Conservation (phyloP, 2,888 invertebrate species). For the Lepeophtheirus nordmannii region DNA sequence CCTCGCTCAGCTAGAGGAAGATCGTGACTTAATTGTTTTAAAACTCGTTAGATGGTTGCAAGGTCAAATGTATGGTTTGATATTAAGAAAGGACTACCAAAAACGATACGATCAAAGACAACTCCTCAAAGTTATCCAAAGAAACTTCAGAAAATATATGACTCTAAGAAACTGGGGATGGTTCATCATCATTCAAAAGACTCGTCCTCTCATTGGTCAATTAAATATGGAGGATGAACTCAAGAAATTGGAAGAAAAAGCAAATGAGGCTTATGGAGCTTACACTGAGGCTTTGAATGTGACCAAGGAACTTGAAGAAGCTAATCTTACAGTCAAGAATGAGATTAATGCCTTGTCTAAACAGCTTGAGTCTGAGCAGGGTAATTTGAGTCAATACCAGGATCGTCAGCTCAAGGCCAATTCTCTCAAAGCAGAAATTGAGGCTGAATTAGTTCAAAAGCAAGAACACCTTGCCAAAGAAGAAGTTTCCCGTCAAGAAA, state of each 20-base stretch:
- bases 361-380: conserved; percentile 83
- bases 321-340: conserved; percentile 76
- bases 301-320: conserved; percentile 51
- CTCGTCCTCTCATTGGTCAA: conserved; percentile 25
- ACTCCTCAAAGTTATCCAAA: conserved; percentile 82
- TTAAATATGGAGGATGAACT: conserved; percentile 26
- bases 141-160: conserved; percentile 98
- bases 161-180: conserved; percentile 98
- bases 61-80: not conserved
- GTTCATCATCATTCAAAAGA: conserved; percentile 40
- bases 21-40: conserved; percentile 18
- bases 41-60: conserved; percentile 17
- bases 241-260: conserved; percentile 36
- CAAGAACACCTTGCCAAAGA: conserved; percentile 44
- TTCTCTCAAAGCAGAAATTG: conserved; percentile 90
- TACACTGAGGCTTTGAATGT: conserved; percentile 38
- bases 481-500: conserved; percentile 41
- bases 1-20: conserved; percentile 20
- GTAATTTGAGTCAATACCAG: conserved; percentile 72
- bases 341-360: conserved; percentile 83
- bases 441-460: conserved; percentile 61
- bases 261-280: conserved; percentile 38
- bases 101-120: conserved; percentile 14
- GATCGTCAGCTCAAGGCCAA: conserved; percentile 83
- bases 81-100: not conserved